phyloP scores from a whole-genome alignment of 2,113 vertebrate species.

The Shinisaurus crocodilurus region DNA sequence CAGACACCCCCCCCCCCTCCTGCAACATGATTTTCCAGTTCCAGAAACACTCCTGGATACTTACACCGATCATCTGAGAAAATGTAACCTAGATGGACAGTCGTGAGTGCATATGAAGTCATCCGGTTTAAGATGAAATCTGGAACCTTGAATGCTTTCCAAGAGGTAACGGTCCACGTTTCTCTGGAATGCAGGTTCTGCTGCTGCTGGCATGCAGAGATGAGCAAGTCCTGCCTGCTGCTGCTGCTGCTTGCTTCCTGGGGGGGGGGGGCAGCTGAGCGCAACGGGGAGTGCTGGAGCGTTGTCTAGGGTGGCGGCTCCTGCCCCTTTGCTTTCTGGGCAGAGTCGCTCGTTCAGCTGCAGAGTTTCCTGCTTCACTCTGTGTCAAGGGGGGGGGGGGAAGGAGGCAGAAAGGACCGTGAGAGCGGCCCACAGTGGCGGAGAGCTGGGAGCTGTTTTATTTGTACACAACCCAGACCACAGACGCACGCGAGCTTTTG shows the following conservation, averaged over 20 bases:
- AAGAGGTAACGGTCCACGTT: neutral
- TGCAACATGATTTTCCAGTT: too few species aligned
- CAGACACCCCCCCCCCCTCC: too few species aligned
- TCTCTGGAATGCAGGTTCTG: neutral
- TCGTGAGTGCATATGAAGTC: neutral
- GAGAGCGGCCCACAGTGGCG: neutral
- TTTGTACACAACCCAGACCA: too few species aligned
- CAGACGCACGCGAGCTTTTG: too few species aligned
- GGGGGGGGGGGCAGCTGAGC: too few species aligned
- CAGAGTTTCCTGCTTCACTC: neutral
- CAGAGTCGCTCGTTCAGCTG: neutral
- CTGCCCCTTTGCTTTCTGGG: neutral
- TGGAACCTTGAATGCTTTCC: neutral
- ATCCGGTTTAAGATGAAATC: neutral
- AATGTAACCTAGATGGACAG: neutral
- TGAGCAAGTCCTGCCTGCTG: neutral
- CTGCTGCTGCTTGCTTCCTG: neutral
- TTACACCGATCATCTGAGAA: too few species aligned
- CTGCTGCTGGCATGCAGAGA: neutral
- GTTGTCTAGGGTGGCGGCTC: neutral
- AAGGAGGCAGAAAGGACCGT: neutral
- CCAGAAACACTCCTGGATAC: too few species aligned
- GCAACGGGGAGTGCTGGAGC: neutral
- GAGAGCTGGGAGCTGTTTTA: neutral
- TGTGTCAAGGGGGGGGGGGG: neutral